Conservation (phyloP, 2,888 invertebrate genomes). For the Xanthia togata region DNA sequence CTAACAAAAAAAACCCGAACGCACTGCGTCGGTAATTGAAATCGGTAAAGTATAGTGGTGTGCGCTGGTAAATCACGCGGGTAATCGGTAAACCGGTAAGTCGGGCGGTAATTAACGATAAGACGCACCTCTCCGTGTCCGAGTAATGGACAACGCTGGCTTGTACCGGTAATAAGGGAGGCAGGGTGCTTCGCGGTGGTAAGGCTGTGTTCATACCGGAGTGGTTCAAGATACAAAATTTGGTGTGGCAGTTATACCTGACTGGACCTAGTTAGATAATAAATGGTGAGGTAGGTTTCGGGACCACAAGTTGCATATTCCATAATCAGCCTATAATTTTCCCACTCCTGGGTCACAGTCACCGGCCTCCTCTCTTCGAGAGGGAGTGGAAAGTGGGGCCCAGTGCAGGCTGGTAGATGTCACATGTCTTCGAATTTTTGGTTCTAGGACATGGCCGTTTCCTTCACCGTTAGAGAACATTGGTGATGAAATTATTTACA, state of each 20-base stretch:
- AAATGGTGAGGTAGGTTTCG: not conserved
- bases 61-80: slow-evolving; percentile 80
- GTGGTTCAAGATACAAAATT: not conserved
- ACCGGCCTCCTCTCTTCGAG: too few species aligned
- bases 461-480: too few species aligned
- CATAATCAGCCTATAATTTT: too few species aligned
- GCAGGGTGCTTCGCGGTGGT: slow-evolving; percentile 51
- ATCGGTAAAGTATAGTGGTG: slow-evolving; percentile 65
- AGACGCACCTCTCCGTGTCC: slow-evolving; percentile 81
- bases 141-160: slow-evolving; percentile 78
- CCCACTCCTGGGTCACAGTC: too few species aligned
- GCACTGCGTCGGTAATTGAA: slow-evolving; percentile 63
- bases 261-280: not conserved
- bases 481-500: too few species aligned
- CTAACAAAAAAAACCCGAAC: slow-evolving; percentile 21
- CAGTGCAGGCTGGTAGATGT: too few species aligned
- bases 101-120: slow-evolving; percentile 85
- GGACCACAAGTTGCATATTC: too few species aligned
- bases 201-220: slow-evolving; percentile 30
- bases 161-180: slow-evolving; percentile 70
- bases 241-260: not conserved
- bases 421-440: too few species aligned
- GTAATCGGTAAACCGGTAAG: slow-evolving; percentile 81
- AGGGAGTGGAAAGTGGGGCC: too few species aligned
- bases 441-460: too few species aligned